A percentile compares a stretch with the other conserved stretches of the same genome.
Evolutionary conservation across 1,140 invertebrate genomes (phyloP).

Genomic region (Popillia japonica): DNA sequence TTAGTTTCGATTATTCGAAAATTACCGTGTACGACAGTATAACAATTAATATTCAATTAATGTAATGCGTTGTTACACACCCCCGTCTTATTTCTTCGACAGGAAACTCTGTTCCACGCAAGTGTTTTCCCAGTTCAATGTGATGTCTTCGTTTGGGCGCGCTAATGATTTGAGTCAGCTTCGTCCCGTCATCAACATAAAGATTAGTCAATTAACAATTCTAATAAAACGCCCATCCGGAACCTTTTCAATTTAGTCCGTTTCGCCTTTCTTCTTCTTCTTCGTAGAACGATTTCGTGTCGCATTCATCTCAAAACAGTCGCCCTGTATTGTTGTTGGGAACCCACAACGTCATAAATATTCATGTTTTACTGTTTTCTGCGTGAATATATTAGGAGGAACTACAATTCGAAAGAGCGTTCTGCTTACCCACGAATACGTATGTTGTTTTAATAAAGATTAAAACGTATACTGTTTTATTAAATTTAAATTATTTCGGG

Average conservation of each 20-base stretch:
- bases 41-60: too few relatives aligned
- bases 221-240: conserved; percentile 23
- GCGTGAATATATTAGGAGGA: background rate
- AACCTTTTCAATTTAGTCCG: conserved; percentile 30
- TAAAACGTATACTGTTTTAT: background rate
- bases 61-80: background rate
- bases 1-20: too few relatives aligned
- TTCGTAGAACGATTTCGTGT: background rate
- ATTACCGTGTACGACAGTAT: too few relatives aligned
- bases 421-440: background rate
- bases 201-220: conserved; percentile 30
- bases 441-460: background rate
- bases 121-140: background rate
- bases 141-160: background rate
- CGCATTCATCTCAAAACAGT: conserved; percentile 1
- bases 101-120: background rate
- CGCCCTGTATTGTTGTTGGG: conserved; percentile 26
- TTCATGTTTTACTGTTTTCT: background rate
- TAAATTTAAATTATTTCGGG: background rate
- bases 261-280: background rate
- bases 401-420: conserved; percentile 4
- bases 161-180: background rate
- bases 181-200: background rate
- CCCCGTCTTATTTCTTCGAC: background rate
- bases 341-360: conserved; percentile 20